phyloP scores from a whole-genome alignment of 2,113 vertebrate genomes.

The Nymphicus hollandicus region DNA sequence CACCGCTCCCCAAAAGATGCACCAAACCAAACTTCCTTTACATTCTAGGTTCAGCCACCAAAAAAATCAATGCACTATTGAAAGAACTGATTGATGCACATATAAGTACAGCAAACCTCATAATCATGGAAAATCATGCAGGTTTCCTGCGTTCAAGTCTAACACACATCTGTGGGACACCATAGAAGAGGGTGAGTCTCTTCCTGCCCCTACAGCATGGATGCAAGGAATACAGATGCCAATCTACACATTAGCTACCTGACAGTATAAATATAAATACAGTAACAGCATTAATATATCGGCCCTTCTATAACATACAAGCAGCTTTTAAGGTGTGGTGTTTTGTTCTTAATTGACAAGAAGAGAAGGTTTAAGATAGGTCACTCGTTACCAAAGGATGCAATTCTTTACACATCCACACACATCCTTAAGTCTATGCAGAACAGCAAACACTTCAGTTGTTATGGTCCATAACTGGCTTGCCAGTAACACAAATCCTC shows the following conservation, averaged over 20 bases:
- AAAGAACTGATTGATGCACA: not conserved
- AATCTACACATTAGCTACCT: not conserved
- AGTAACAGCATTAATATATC: not conserved
- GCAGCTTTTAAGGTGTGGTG: rapidly evolving
- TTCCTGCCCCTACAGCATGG: not conserved
- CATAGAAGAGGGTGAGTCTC: not conserved
- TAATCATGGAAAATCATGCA: not conserved
- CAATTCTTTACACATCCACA: not conserved
- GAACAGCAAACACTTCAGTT: not conserved
- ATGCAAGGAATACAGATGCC: not conserved
- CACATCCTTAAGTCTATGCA: not conserved
- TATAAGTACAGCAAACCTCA: not conserved
- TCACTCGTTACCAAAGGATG: not conserved
- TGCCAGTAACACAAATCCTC: not conserved
- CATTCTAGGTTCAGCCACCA: not conserved
- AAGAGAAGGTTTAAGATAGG: not conserved
- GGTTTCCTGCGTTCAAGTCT: not conserved
- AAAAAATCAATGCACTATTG: not conserved
- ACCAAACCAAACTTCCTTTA: not conserved
- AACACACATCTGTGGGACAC: not conserved
- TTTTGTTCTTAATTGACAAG: not conserved
- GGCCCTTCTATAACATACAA: not conserved
- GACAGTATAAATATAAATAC: not conserved
- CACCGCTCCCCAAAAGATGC: rapidly evolving
- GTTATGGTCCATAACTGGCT: not conserved